Percentiles rank a stretch among this genome's conserved stretches.
Conservation (phyloP, 2,113 vertebrate genomes). For the Haliaeetus leucogaster region DNA sequence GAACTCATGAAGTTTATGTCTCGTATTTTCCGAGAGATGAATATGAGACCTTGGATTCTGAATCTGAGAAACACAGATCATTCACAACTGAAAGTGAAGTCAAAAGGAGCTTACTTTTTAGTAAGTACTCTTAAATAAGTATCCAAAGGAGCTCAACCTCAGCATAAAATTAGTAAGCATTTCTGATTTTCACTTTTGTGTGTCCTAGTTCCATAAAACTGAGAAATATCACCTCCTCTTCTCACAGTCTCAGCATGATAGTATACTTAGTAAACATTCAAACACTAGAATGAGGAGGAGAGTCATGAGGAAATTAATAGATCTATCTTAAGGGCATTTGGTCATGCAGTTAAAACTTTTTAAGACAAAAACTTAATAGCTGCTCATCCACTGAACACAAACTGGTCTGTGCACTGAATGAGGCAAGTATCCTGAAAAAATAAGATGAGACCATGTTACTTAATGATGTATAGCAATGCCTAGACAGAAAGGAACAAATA, state of each 20-base stretch:
- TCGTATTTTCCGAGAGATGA: not conserved
- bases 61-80: not conserved
- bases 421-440: not conserved
- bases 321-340: not conserved
- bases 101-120: not conserved
- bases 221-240: conserved; percentile 18
- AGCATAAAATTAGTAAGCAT: not conserved
- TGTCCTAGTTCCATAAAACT: not conserved
- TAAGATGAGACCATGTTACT: not conserved
- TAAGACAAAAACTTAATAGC: not conserved
- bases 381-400: not conserved
- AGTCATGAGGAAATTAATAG: not conserved
- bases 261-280: not conserved
- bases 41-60: not conserved
- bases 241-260: not conserved
- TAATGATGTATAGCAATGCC: not conserved
- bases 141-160: not conserved
- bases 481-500: not conserved
- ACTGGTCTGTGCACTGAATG: not conserved
- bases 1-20: not conserved
- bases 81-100: not conserved
- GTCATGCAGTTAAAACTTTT: not conserved
- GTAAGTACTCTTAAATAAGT: not conserved
- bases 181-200: not conserved
- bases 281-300: not conserved